These are phyloP conservation scores for Pinna nobilis DNA, from an alignment of 1,140 invertebrate species.

Conservation along the genomic window DNA sequence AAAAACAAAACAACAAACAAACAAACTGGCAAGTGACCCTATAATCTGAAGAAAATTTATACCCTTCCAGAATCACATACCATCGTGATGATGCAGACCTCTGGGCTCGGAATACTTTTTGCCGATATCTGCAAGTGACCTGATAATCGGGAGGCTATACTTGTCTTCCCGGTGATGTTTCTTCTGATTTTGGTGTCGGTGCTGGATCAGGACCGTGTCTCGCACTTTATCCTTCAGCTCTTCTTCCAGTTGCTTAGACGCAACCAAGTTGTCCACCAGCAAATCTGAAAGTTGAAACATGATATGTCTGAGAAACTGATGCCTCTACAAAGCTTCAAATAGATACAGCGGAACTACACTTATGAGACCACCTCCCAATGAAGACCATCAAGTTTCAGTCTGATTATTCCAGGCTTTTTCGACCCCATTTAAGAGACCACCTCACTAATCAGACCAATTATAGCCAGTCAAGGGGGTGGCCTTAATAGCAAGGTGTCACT, in stretches of 20 bases:
- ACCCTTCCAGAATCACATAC: too few species aligned
- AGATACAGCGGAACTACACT: neutral
- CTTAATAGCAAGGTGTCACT: neutral
- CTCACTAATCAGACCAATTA: too few species aligned
- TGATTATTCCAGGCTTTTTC: too few species aligned
- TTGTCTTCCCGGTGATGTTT: conserved; percentile 74
- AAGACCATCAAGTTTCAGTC: neutral
- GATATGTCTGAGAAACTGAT: too few species aligned
- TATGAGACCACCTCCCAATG: neutral
- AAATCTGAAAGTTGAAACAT: conserved; percentile 84
- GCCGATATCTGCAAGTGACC: conserved; percentile 97
- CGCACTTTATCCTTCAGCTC: conserved; percentile 87
- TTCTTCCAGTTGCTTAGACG: conserved; percentile 83
- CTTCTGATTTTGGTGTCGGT: conserved; percentile 89
- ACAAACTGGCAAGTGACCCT: too few species aligned
- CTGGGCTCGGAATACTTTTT: conserved; percentile 90
- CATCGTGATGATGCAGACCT: conserved; percentile 51
- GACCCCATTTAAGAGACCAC: too few species aligned
- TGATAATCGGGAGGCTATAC: conserved; percentile 92
- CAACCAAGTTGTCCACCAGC: conserved; percentile 93
- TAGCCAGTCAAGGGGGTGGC: too few species aligned
- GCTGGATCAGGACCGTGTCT: conserved; percentile 91
- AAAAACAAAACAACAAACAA: too few species aligned
- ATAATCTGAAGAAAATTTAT: too few species aligned
- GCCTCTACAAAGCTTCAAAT: too few species aligned